These are phyloP conservation scores for Pithys albifrons DNA, from an alignment of 2,113 vertebrate genomes.

Conservation along the genomic window DNA sequence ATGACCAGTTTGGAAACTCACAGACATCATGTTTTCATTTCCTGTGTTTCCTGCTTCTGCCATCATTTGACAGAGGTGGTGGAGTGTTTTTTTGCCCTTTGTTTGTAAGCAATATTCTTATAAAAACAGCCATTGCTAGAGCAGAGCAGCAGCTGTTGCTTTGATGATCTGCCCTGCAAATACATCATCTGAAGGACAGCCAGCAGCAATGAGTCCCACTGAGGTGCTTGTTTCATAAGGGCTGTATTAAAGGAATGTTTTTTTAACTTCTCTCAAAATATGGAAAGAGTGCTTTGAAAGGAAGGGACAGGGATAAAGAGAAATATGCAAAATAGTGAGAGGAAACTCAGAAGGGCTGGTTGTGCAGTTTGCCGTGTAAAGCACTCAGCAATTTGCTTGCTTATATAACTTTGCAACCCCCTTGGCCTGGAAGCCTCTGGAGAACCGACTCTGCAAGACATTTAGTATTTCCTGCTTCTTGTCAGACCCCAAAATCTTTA, in stretches of 20 bases:
- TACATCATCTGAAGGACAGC: constrained; percentile 41
- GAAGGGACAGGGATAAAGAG: neutral
- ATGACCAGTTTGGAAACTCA: neutral
- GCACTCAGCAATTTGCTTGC: neutral
- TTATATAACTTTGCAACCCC: neutral
- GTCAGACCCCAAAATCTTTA: neutral
- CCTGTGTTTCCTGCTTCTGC: neutral
- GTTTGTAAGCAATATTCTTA: neutral
- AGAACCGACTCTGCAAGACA: neutral
- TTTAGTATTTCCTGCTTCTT: constrained; percentile 27
- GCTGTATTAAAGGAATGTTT: neutral
- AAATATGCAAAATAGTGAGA: neutral
- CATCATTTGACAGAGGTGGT: neutral
- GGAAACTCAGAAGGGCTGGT: neutral
- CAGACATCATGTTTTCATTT: neutral
- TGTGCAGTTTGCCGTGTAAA: neutral
- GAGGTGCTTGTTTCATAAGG: neutral
- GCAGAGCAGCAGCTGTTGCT: constrained; percentile 11
- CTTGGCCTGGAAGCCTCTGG: neutral
- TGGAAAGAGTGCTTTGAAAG: neutral
- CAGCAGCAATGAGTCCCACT: constrained; percentile 15
- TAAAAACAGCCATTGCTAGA: neutral
- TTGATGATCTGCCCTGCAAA: constrained; percentile 46
- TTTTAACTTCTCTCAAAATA: neutral
- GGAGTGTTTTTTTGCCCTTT: neutral